Conservation (phyloP, 2,888 invertebrate genomes). For the Cancer borealis region DNA sequence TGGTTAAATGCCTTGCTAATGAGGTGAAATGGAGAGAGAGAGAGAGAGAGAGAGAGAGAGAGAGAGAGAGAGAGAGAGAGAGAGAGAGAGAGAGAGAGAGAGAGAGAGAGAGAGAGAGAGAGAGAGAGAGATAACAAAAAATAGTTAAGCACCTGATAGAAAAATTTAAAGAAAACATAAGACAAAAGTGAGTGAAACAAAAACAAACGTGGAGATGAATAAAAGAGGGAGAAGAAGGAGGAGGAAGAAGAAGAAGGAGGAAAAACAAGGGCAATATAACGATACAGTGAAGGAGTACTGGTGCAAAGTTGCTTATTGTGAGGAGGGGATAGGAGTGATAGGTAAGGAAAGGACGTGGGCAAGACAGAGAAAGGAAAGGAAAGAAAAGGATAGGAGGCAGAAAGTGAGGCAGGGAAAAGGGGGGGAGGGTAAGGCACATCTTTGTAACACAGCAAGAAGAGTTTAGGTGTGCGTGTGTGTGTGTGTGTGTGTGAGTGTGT, state of each 20-base stretch:
- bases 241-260: too few species aligned
- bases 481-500: slow-evolving; percentile 13
- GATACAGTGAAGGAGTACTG: too few species aligned
- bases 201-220: too few species aligned
- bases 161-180: too few species aligned
- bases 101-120: too few species aligned
- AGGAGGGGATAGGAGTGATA: not conserved
- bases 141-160: too few species aligned
- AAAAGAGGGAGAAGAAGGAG: too few species aligned
- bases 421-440: not conserved
- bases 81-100: not conserved
- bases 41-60: not conserved
- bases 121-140: too few species aligned
- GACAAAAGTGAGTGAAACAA: too few species aligned
- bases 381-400: not conserved
- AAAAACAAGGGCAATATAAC: too few species aligned
- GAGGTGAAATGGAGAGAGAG: not conserved
- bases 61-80: too few species aligned
- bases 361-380: not conserved
- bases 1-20: not conserved
- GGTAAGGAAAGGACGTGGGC: not conserved
- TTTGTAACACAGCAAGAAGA: not conserved
- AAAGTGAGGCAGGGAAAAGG: not conserved
- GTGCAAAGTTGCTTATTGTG: too few species aligned
- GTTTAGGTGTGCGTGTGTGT: slow-evolving; percentile 14